These are phyloP conservation scores for Myrmecophaga tridactyla DNA, from an alignment of 2,113 vertebrate genomes.

Conservation along the genomic window DNA sequence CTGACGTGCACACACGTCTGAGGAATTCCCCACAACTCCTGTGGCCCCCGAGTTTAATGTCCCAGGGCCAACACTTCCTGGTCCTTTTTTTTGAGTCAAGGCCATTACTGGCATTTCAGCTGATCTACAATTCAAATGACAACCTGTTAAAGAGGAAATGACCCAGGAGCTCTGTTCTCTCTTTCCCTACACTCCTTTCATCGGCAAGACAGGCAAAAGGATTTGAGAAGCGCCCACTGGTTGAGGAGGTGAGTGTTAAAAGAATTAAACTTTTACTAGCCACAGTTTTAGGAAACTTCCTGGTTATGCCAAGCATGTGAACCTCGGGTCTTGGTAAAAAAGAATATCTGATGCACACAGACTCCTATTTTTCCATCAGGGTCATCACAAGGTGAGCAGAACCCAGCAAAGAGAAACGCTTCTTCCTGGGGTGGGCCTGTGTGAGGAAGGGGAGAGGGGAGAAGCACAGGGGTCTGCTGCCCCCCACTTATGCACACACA, in stretches of 20 bases:
- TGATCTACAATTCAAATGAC: background rate
- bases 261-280: background rate
- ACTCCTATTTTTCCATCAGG: background rate
- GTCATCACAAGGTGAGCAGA: background rate
- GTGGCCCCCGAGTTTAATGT: background rate
- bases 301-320: background rate
- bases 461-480: background rate
- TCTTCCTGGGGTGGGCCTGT: background rate
- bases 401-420: background rate
- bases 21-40: background rate
- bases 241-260: background rate
- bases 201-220: background rate
- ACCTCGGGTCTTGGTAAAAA: background rate
- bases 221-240: background rate
- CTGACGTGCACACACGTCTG: background rate
- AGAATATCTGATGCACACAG: background rate
- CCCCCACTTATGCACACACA: background rate
- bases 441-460: background rate
- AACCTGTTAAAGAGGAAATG: constrained; percentile 29
- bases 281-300: background rate
- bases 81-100: background rate
- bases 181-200: background rate
- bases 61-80: background rate
- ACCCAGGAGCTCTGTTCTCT: background rate
- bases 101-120: background rate